Percentiles rank a stretch among this genome's conserved stretches.
Conservation (phyloP, 2,888 invertebrate species). For the Pseudolycoriella hygida region DNA sequence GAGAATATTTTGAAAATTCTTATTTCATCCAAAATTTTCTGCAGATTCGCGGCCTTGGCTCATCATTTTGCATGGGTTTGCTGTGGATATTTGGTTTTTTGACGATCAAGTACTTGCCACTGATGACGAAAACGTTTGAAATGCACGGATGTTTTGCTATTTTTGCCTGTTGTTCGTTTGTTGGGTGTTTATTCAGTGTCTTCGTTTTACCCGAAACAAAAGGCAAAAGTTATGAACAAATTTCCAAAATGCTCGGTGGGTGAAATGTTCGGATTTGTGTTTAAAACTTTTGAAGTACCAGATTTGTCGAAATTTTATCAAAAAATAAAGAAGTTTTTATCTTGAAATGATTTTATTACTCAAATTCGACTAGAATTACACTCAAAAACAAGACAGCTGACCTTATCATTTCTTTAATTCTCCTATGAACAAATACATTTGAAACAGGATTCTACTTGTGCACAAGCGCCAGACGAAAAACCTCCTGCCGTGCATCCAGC, state of each 20-base stretch:
- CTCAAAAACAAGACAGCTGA: no score
- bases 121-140: not conserved
- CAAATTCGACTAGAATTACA: no score
- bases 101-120: slow-evolving; percentile 7
- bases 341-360: no score
- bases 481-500: no score
- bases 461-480: no score
- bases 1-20: not conserved
- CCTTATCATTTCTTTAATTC: no score
- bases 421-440: no score
- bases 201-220: slow-evolving; percentile 9
- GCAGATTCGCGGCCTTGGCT: slow-evolving; percentile 6
- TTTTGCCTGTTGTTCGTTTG: slow-evolving; percentile 6
- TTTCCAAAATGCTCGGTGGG: not conserved
- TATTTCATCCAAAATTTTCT: not conserved
- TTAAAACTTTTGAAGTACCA: no score
- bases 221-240: slow-evolving; percentile 8
- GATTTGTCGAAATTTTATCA: no score
- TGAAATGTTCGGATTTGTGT: no score
- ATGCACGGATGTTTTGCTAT: slow-evolving; percentile 7
- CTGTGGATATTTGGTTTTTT: slow-evolving; percentile 6
- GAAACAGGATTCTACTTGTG: no score
- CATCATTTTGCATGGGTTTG: slow-evolving; percentile 3
- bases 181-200: slow-evolving; percentile 4
- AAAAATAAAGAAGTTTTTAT: no score